Conservation (phyloP, 2,113 vertebrate genomes). For the Podocnemis expansa region DNA sequence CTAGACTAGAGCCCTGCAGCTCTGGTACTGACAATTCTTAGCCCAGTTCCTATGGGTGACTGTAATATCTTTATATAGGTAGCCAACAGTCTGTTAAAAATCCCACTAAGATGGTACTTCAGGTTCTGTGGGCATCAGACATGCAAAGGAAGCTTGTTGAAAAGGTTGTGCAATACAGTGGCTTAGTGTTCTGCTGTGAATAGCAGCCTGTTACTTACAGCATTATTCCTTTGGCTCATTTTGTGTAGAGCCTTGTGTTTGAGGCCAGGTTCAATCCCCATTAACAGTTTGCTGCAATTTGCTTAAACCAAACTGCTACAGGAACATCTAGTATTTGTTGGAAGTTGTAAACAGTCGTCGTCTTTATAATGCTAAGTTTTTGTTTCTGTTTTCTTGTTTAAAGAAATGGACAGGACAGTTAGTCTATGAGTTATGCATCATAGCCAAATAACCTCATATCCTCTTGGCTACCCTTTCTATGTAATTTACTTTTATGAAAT, state of each 20-base stretch:
- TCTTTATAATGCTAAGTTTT: constrained; percentile 4
- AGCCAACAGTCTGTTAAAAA: not conserved
- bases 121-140: not conserved
- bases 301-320: not conserved
- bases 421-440: not conserved
- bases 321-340: not conserved
- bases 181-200: not conserved
- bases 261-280: fast-evolving
- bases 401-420: not conserved
- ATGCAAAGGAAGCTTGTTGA: not conserved
- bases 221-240: not conserved
- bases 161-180: not conserved
- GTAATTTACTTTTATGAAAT: constrained; percentile 51
- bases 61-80: not conserved
- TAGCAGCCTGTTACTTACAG: not conserved
- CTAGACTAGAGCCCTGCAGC: not conserved
- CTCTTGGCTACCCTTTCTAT: constrained; percentile 19
- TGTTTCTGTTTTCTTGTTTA: not conserved
- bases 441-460: not conserved
- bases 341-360: not conserved
- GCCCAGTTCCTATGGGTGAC: not conserved
- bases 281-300: not conserved
- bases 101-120: not conserved
- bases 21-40: not conserved
- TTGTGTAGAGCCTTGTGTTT: not conserved